Conservation (phyloP, 1,140 invertebrate species). For the Drosophila guanche region DNA sequence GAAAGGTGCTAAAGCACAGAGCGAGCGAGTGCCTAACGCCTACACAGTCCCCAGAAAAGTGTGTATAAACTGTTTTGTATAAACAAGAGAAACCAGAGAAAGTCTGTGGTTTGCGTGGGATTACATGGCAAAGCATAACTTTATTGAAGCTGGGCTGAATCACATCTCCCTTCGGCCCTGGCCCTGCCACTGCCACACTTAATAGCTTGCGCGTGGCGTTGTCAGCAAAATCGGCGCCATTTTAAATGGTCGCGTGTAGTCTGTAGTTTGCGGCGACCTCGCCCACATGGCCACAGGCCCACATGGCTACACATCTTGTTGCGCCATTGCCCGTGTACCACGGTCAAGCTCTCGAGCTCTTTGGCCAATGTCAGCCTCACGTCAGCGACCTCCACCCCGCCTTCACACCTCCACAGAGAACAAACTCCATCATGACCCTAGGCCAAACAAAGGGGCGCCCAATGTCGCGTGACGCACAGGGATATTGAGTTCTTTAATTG, state of each 20-base stretch:
- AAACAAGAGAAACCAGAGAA: conserved; percentile 1
- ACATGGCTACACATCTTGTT: conserved; percentile 62
- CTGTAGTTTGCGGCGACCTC: conserved; percentile 35
- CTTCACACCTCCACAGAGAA: not conserved
- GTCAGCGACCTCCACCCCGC: conserved; percentile 41
- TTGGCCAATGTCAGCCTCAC: conserved; percentile 46
- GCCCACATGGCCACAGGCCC: conserved; percentile 20
- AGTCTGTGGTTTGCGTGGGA: conserved; percentile 9
- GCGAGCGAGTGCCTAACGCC: conserved; percentile 26
- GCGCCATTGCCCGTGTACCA: conserved; percentile 68
- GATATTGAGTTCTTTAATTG: conserved; percentile 61
- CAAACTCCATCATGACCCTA: conserved; percentile 49
- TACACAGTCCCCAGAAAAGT: conserved; percentile 36
- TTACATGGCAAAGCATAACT: conserved; percentile 63
- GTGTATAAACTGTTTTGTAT: conserved; percentile 44
- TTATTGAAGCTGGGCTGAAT: conserved; percentile 35
- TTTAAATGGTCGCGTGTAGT: conserved; percentile 61
- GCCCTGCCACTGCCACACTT: not conserved
- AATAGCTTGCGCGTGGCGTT: conserved; percentile 69
- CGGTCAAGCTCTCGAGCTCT: conserved; percentile 54
- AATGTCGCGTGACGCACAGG: conserved; percentile 75
- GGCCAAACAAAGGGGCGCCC: conserved; percentile 66
- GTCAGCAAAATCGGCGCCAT: conserved; percentile 59
- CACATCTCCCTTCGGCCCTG: not conserved
- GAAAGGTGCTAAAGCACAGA: conserved; percentile 3